Conservation (phyloP, 2,888 invertebrate species). For the Nomada goodeniana region DNA sequence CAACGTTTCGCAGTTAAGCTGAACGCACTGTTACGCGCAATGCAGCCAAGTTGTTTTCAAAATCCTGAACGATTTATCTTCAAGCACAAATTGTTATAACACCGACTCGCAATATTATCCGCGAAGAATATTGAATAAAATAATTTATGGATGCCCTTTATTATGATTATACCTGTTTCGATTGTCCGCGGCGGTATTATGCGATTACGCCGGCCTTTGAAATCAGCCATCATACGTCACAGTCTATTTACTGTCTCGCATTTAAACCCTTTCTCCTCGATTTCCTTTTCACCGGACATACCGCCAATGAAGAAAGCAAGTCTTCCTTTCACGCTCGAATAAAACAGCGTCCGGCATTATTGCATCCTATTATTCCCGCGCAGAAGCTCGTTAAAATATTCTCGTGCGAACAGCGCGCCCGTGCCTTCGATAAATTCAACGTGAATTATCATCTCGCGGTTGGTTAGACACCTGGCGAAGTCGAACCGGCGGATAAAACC, state of each 20-base stretch:
- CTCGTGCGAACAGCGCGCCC: too few species aligned
- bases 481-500: conserved; percentile 32
- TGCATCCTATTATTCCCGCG: neutral
- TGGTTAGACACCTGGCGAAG: conserved; percentile 17
- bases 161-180: neutral
- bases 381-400: neutral
- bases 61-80: too few species aligned
- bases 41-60: too few species aligned
- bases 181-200: neutral
- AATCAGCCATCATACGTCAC: conserved; percentile 3
- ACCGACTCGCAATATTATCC: too few species aligned
- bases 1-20: too few species aligned
- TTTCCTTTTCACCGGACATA: neutral
- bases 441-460: conserved; percentile 35
- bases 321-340: conserved; percentile 8
- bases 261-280: conserved; percentile 11
- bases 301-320: neutral
- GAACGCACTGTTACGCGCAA: too few species aligned
- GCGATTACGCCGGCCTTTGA: neutral
- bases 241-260: conserved; percentile 2
- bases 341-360: neutral
- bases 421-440: neutral
- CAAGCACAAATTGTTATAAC: too few species aligned
- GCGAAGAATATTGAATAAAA: too few species aligned
- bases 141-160: too few species aligned